phyloP scores from a whole-genome alignment of 2,888 invertebrate genomes.

The Parapristionchus giblindavisi region DNA sequence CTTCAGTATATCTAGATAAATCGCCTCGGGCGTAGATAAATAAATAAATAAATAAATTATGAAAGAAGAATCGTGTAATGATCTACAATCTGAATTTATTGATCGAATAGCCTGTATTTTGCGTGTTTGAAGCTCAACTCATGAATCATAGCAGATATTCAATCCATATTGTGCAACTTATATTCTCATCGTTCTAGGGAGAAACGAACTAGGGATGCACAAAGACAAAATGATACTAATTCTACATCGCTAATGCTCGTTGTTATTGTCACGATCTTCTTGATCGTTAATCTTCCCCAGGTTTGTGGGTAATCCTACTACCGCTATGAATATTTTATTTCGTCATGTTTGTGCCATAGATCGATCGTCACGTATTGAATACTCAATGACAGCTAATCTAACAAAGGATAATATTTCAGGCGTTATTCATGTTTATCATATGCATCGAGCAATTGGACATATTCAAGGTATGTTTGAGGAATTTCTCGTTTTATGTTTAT shows the following conservation, averaged over 20 bases:
- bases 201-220: conserved; percentile 66
- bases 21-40: no score
- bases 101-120: no score
- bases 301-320: conserved; percentile 59
- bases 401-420: conserved; percentile 69
- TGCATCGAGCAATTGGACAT: conserved; percentile 32
- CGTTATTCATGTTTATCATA: conserved; percentile 53
- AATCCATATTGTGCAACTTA: no score
- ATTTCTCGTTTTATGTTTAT: not conserved
- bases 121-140: not conserved
- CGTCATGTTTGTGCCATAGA: not conserved
- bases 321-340: not conserved
- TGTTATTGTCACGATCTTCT: conserved; percentile 72
- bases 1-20: no score
- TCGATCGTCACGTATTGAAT: no score
- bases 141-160: no score
- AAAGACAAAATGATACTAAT: conserved; percentile 67
- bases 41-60: no score
- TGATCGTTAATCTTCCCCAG: conserved; percentile 73
- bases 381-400: conserved; percentile 73
- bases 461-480: not conserved
- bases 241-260: conserved; percentile 72
- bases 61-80: no score
- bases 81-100: no score
- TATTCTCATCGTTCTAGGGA: no score